Evolutionary conservation across 1,140 invertebrate genomes (phyloP).

Genomic region (Drosophila pallidifrons): DNA sequence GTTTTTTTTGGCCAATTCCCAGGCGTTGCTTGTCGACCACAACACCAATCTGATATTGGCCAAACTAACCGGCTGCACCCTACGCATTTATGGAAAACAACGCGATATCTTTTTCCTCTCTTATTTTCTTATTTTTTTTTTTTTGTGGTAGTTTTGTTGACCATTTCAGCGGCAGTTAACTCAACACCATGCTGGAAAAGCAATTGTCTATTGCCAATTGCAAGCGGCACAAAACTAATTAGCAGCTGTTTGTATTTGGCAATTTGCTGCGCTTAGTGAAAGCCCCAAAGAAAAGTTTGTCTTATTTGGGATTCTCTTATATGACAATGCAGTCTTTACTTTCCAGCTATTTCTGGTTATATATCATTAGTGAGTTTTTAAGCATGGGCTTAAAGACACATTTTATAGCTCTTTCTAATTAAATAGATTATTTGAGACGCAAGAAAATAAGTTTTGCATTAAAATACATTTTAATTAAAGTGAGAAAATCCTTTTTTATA

Average conservation of each 20-base stretch:
- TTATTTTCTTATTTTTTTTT: background rate
- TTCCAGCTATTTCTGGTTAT: background rate
- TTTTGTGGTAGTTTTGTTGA: background rate
- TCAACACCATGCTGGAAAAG: constrained; percentile 22
- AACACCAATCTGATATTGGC: constrained; percentile 25
- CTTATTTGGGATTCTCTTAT: constrained; percentile 1
- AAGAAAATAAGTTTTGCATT: too few relatives aligned
- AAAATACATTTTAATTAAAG: too few relatives aligned
- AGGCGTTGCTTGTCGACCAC: constrained; percentile 18
- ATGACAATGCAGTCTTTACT: background rate
- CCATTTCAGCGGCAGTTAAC: constrained; percentile 1
- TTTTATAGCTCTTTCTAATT: too few relatives aligned
- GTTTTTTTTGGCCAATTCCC: constrained; percentile 38
- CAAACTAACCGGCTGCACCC: constrained; percentile 41
- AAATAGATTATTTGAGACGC: too few relatives aligned
- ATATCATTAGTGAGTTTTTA: background rate
- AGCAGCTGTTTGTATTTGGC: constrained; percentile 18
- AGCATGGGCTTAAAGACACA: background rate
- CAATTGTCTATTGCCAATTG: constrained; percentile 15
- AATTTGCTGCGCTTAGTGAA: constrained; percentile 20
- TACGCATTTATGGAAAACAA: constrained; percentile 48
- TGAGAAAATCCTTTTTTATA: too few relatives aligned
- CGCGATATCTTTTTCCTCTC: background rate
- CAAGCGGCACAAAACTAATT: constrained; percentile 36
- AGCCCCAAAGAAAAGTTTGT: constrained; percentile 6